Percentiles rank a stretch among this genome's conserved stretches.
These are phyloP conservation scores for Etheostoma perlongum DNA, from an alignment of 2,797 vertebrate species.

Conservation along the genomic window DNA sequence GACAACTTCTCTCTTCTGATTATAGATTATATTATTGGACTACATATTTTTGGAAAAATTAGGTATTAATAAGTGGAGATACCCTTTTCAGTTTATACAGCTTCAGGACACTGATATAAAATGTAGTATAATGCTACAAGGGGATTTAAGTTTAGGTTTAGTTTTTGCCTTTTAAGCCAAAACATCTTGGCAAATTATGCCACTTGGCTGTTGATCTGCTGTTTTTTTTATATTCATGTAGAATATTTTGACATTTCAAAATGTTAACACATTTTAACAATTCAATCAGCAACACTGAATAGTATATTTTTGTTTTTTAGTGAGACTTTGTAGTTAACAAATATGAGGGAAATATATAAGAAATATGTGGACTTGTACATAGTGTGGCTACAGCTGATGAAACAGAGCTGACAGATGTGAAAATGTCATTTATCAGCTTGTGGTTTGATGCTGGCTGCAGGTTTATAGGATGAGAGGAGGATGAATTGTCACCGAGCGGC, in stretches of 20 bases:
- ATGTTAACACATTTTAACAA: too few species aligned
- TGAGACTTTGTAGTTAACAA: neutral
- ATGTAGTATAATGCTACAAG: neutral
- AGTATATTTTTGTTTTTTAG: neutral
- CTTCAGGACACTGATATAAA: neutral
- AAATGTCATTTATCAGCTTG: constrained; percentile 58
- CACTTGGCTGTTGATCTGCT: neutral
- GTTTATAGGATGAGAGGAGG: constrained; percentile 57
- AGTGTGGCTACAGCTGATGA: constrained; percentile 13
- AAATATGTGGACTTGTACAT: neutral
- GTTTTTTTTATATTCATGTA: neutral
- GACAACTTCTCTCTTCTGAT: neutral
- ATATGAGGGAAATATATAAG: constrained; percentile 24
- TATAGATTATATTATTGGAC: neutral
- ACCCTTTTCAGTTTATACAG: neutral
- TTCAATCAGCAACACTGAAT: neutral
- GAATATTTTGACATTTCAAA: neutral
- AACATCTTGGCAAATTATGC: constrained; percentile 6
- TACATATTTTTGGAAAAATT: neutral
- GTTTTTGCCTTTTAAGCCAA: neutral
- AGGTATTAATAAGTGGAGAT: neutral
- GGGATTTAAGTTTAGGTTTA: neutral
- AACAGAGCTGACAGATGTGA: constrained; percentile 27
- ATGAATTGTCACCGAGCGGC: constrained; percentile 57
- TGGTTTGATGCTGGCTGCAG: constrained; percentile 51